A percentile compares a stretch with the other conserved stretches of the same genome.
Conservation (phyloP, 2,888 invertebrate genomes). For the Drosophila paranaensis region DNA sequence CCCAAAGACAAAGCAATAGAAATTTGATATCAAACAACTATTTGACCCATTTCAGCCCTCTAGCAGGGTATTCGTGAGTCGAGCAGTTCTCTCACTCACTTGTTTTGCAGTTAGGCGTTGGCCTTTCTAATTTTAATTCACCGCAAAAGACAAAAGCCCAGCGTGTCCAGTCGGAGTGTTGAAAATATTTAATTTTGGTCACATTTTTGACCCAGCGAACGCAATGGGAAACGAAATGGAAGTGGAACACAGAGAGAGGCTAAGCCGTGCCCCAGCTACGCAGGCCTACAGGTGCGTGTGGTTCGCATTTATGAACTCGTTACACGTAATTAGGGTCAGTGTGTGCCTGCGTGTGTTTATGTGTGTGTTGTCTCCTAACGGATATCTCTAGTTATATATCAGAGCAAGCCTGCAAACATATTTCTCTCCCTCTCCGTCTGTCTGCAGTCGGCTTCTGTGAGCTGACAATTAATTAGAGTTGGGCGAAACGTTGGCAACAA, state of each 20-base stretch:
- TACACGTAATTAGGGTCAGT: conserved; percentile 77
- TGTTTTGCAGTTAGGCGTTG: conserved; percentile 6
- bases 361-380: conserved; percentile 17
- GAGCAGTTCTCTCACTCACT: neutral
- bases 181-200: conserved; percentile 37
- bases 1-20: neutral
- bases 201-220: conserved; percentile 31
- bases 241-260: neutral
- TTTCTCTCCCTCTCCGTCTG: neutral
- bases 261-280: neutral
- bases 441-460: conserved; percentile 5
- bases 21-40: too few relatives aligned
- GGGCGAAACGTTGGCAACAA: conserved; percentile 8
- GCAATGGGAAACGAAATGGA: neutral
- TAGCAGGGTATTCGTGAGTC: conserved; percentile 2
- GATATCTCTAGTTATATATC: conserved; percentile 23
- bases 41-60: neutral
- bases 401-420: conserved; percentile 4
- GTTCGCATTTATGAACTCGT: conserved; percentile 75
- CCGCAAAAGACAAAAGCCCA: conserved; percentile 41
- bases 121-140: conserved; percentile 58
- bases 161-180: conserved; percentile 29
- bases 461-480: conserved; percentile 74
- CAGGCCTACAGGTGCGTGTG: conserved; percentile 63
- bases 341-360: conserved; percentile 12